Evolutionary conservation across 2,797 vertebrate species (phyloP).

Genomic region (Podarcis siculus): DNA sequence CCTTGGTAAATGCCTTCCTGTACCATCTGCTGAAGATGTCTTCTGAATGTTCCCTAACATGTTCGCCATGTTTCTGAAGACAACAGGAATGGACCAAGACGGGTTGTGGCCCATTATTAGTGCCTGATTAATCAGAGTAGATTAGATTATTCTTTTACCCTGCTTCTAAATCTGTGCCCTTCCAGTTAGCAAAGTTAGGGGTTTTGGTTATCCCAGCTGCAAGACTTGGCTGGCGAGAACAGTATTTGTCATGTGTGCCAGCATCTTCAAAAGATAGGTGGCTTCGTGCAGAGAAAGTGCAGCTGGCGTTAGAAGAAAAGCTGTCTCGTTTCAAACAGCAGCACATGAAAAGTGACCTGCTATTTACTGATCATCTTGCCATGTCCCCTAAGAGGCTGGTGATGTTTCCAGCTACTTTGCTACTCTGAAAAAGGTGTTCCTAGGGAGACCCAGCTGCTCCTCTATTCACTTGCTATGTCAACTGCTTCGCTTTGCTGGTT

Average conservation of each 20-base stretch:
- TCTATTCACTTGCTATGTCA: background rate
- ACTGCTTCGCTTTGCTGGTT: too few relatives aligned
- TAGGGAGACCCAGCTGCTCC: background rate
- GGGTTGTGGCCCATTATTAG: background rate
- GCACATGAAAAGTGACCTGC: constrained; percentile 3
- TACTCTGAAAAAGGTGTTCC: background rate
- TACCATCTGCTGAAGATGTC: background rate
- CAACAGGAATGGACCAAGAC: background rate
- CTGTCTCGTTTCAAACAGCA: background rate
- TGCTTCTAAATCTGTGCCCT: background rate
- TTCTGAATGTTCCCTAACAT: background rate
- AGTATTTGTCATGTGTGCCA: background rate
- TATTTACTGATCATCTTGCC: background rate
- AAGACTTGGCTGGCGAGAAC: background rate
- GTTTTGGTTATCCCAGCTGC: background rate
- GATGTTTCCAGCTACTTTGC: background rate
- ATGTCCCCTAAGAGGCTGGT: background rate
- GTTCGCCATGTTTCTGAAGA: background rate
- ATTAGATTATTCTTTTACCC: background rate
- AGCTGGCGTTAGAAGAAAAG: constrained; percentile 13
- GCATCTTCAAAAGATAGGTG: background rate
- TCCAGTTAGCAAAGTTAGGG: background rate
- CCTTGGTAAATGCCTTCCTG: background rate
- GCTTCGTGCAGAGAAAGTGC: constrained; percentile 1
- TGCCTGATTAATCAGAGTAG: background rate